Evolutionary conservation across 2,113 vertebrate genomes (phyloP).

Genomic region (Erythrocercus mccallii): DNA sequence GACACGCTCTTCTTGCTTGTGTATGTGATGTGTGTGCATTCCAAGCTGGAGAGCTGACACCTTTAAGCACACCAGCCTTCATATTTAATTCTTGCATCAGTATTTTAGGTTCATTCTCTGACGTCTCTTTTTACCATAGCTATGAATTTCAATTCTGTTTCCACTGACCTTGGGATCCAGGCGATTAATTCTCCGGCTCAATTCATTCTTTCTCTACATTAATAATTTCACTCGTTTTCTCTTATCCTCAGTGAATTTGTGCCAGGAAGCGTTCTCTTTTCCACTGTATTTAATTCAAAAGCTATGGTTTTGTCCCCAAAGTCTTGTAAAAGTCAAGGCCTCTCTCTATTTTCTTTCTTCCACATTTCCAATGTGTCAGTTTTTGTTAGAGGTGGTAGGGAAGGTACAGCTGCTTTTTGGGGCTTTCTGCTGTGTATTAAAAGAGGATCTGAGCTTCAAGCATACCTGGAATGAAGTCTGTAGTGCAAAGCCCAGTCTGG

Average conservation of each 20-base stretch:
- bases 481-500: background rate
- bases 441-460: background rate
- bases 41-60: background rate
- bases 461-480: background rate
- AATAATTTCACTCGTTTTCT: background rate
- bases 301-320: background rate
- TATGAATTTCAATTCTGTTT: slow-evolving; percentile 27
- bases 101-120: background rate
- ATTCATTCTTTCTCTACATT: background rate
- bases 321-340: background rate
- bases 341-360: background rate
- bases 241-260: background rate
- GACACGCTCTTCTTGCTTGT: background rate
- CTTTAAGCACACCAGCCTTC: background rate
- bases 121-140: background rate
- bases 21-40: background rate
- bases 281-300: background rate
- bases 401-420: background rate
- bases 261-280: background rate
- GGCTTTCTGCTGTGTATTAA: background rate
- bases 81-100: background rate
- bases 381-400: background rate
- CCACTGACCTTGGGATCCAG: background rate
- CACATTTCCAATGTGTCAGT: background rate
- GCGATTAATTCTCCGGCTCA: background rate